A percentile compares a stretch with the other conserved stretches of the same genome.
Evolutionary conservation across 2,113 vertebrate species (phyloP).

Genomic region (Salvelinus alpinus): DNA sequence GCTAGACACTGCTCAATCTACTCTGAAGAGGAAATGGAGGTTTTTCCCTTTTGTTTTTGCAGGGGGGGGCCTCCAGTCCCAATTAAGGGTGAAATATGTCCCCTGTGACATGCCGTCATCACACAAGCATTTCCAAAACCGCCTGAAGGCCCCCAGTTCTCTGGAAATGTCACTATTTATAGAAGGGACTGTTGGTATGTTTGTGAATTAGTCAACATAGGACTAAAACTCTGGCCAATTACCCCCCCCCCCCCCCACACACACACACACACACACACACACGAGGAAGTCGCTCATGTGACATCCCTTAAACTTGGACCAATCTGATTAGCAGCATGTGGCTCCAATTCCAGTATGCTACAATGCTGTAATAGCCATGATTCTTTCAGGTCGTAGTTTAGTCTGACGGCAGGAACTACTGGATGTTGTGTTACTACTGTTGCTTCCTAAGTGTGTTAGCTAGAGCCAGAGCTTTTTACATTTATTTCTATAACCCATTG

Average conservation of each 20-base stretch:
- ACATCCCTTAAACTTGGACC: neutral
- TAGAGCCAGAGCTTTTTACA: too few relatives aligned
- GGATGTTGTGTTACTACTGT: too few relatives aligned
- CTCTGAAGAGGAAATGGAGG: conserved; percentile 38
- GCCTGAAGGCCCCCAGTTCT: conserved; percentile 7
- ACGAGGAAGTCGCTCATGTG: neutral
- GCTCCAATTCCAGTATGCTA: neutral
- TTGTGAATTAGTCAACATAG: neutral
- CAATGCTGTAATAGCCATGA: neutral
- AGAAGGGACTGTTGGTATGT: neutral
- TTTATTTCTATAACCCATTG: too few relatives aligned
- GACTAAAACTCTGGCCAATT: neutral
- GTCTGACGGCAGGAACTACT: neutral
- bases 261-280: neutral
- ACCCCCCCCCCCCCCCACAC: neutral
- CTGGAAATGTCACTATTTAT: conserved; percentile 38
- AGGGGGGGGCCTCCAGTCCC: conserved; percentile 25
- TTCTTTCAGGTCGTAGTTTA: neutral
- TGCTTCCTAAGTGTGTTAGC: too few relatives aligned
- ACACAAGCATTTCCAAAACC: conserved; percentile 38
- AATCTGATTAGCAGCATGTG: neutral
- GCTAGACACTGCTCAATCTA: conserved; percentile 12
- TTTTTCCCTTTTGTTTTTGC: conserved; percentile 23
- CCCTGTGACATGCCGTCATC: conserved; percentile 35
- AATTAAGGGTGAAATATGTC: conserved; percentile 44